Evolutionary conservation across 2,888 invertebrate genomes (phyloP).

Genomic region (Frankliniella intonsa): DNA sequence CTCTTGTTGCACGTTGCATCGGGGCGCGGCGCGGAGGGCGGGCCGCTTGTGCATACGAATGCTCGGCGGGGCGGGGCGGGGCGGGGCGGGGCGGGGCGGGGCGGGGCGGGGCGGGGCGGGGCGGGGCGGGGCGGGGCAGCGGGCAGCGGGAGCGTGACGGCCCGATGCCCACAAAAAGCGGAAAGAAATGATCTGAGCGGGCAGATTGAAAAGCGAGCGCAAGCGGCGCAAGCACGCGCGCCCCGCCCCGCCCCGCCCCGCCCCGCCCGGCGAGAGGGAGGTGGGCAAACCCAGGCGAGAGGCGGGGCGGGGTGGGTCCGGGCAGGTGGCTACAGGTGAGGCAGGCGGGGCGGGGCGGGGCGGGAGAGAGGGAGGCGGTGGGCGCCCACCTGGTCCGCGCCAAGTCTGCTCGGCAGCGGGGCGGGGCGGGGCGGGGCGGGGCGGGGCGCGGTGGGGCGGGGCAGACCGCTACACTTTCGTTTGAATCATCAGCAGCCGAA

Average conservation of each 20-base stretch:
- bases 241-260: not conserved
- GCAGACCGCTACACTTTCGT: not conserved
- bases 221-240: not conserved
- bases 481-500: not conserved
- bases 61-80: not conserved
- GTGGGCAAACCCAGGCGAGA: not conserved
- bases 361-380: not conserved
- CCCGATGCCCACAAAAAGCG: not conserved
- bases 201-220: constrained; percentile 16
- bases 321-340: not conserved
- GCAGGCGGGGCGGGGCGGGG: not conserved
- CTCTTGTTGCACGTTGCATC: not conserved
- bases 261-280: not conserved
- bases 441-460: no score
- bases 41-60: not conserved
- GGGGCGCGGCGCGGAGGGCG: not conserved
- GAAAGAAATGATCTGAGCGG: constrained; percentile 14
- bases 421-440: no score
- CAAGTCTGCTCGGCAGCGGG: no score
- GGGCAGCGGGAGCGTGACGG: not conserved
- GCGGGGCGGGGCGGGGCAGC: not conserved
- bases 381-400: not conserved
- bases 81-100: no score
- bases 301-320: not conserved
- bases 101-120: not conserved